Percentiles rank a stretch among this genome's conserved stretches.
Evolutionary conservation across 2,888 invertebrate genomes (phyloP).

Genomic region (Clepsis dumicolana): DNA sequence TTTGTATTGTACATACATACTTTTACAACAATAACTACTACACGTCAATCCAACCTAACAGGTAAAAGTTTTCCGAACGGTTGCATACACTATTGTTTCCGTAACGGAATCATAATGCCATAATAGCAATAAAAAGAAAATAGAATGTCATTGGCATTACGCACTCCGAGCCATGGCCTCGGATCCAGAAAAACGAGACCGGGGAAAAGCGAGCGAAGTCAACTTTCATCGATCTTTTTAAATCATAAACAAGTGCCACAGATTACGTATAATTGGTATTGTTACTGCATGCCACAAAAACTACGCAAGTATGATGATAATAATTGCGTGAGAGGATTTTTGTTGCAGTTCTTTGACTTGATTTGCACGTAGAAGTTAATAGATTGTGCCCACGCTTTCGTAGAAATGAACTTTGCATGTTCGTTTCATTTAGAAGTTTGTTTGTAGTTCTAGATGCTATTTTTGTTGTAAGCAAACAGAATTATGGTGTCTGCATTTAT

Average conservation of each 20-base stretch:
- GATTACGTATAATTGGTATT: slow-evolving; percentile 21
- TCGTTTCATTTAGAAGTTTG: slow-evolving; percentile 3
- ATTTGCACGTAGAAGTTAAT: slow-evolving; percentile 26
- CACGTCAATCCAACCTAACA: neutral
- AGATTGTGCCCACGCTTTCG: slow-evolving; percentile 31
- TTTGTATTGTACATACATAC: too few relatives aligned
- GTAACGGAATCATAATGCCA: slow-evolving; percentile 28
- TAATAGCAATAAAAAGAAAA: slow-evolving; percentile 32
- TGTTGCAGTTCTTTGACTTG: slow-evolving; percentile 36
- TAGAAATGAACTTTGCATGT: slow-evolving; percentile 17
- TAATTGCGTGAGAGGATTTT: slow-evolving; percentile 32
- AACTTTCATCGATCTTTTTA: slow-evolving; percentile 55
- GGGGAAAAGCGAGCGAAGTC: slow-evolving; percentile 58
- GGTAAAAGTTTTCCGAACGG: slow-evolving; percentile 13
- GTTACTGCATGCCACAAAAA: slow-evolving; percentile 34
- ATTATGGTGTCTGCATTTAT: slow-evolving; percentile 23
- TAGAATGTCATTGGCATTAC: slow-evolving; percentile 31
- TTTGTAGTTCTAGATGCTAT: neutral
- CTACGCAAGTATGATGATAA: too few relatives aligned
- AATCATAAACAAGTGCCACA: slow-evolving; percentile 42
- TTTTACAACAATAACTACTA: too few relatives aligned
- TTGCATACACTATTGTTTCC: slow-evolving; percentile 27
- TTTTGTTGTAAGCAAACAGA: neutral
- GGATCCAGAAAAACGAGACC: slow-evolving; percentile 52
- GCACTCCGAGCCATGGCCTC: slow-evolving; percentile 34